These are phyloP conservation scores for Notoglanidium macrostoma DNA, from an alignment of 2,797 vertebrate species.

Conservation along the genomic window DNA sequence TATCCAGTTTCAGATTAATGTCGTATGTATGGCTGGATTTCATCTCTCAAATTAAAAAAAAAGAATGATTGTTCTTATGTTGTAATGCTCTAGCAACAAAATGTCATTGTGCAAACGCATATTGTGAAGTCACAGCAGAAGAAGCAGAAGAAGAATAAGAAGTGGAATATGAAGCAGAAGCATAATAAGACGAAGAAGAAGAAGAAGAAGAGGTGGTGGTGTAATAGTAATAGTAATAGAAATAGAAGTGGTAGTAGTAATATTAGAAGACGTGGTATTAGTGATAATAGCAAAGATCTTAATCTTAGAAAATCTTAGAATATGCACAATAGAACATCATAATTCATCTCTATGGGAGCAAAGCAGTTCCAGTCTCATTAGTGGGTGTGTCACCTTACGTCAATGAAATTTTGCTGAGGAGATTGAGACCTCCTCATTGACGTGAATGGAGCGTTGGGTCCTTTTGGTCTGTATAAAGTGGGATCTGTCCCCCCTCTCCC, in stretches of 20 bases:
- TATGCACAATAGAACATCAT: no score
- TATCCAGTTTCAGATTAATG: neutral
- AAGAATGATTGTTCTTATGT: neutral
- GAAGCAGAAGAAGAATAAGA: neutral
- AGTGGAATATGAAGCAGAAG: neutral
- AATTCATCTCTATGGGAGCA: no score
- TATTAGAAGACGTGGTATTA: neutral
- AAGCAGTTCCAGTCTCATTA: no score
- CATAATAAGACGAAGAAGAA: neutral
- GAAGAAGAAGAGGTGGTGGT: neutral
- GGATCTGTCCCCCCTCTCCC: no score
- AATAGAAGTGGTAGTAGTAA: neutral
- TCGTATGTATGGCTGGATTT: conserved; percentile 1
- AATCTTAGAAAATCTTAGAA: no score
- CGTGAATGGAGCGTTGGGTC: no score
- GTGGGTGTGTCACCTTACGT: no score
- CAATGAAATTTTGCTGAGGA: no score
- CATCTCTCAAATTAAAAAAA: neutral
- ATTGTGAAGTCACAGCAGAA: neutral
- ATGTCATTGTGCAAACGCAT: neutral
- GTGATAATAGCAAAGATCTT: neutral
- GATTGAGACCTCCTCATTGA: no score
- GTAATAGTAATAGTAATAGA: neutral
- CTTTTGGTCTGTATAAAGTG: no score
- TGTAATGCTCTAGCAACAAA: neutral